Evolutionary conservation across 2,797 vertebrate genomes (phyloP), one percentile per base, ranked within the genome.

Genomic region (Dicrostonyx torquatus): DNA sequence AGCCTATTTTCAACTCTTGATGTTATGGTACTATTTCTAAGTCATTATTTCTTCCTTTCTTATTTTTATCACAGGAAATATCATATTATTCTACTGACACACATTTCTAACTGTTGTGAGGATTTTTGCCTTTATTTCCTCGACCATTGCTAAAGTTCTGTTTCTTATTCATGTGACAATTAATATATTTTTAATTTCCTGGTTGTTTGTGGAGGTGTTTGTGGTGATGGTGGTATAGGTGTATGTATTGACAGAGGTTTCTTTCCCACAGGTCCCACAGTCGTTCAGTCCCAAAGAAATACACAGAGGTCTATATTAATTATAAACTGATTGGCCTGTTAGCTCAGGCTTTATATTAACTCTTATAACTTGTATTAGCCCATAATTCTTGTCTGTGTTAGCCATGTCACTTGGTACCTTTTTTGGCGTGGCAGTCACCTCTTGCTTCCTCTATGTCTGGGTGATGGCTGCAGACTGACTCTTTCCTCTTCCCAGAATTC

Each of bases 1-100:
- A 94, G 26, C 70, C 18, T 62, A 24, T 91, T 93, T 80, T 77
- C 48, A 90, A 85, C 34, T 89, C 12, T 43, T 75, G 66, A 58
- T 68, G 3, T 86, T 37, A 43, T 83, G n/a, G 34, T 15, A 68
- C 17, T 24, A 90, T 83, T 94, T 95, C 64, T 89, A 43, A 82
- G 53, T 72, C 1, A 89, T 83, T 72, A 31, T 94, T 89, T 84
- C 12, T 83, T 78, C 9, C 26, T 84, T 17, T 50, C 15, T 68
- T 83, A 78, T 68, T 72, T 72, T 89, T 92, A 43, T 88, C 83
- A 31, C 76, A 13, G 55, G 24, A 79, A 37, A 24, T 40, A 92
- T 43, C 7, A 87, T 11, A 88, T 68, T 11, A 88, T 68, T 50
- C 45, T 12, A 34, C 34, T 76, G 18, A 20, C 24, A 73, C 34